Conservation (phyloP, 2,797 vertebrate species). For the Sparidentex hasta region DNA sequence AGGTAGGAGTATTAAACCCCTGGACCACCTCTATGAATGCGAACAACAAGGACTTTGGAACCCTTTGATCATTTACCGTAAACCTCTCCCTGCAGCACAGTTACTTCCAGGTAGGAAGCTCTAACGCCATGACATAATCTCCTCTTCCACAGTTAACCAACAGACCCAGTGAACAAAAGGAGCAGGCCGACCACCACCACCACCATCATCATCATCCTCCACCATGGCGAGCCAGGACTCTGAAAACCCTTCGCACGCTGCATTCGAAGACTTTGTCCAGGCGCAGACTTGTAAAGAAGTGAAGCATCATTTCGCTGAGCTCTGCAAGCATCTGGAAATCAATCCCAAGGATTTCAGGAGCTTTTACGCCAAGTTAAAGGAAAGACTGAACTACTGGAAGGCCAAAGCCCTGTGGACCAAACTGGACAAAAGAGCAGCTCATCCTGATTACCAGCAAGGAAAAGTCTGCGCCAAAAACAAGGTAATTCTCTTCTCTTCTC, state of each 20-base stretch:
- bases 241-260: constrained; percentile 83
- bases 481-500: constrained; percentile 71
- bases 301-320: constrained; percentile 85
- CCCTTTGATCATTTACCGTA: constrained; percentile 50
- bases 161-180: not conserved
- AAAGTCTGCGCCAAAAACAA: constrained; percentile 88
- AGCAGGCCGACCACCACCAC: no score
- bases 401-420: constrained; percentile 94
- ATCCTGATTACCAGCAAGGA: constrained; percentile 90
- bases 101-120: constrained; percentile 28
- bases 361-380: constrained; percentile 90
- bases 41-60: constrained; percentile 30
- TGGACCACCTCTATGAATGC: constrained; percentile 6
- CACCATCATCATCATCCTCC: not conserved
- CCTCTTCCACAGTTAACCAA: constrained; percentile 46
- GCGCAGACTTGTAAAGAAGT: constrained; percentile 89
- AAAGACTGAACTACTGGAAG: constrained; percentile 94
- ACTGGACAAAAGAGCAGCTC: constrained; percentile 91
- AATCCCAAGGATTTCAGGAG: constrained; percentile 81
- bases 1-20: not conserved
- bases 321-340: constrained; percentile 87
- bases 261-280: constrained; percentile 90
- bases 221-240: constrained; percentile 77
- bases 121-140: constrained; percentile 16
- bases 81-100: not conserved